Evolutionary conservation across 64 coral and sea anemone genomes (phyloP), one percentile per base, ranked within the genome.

Genomic region (Pocillopora damicornis): DNA sequence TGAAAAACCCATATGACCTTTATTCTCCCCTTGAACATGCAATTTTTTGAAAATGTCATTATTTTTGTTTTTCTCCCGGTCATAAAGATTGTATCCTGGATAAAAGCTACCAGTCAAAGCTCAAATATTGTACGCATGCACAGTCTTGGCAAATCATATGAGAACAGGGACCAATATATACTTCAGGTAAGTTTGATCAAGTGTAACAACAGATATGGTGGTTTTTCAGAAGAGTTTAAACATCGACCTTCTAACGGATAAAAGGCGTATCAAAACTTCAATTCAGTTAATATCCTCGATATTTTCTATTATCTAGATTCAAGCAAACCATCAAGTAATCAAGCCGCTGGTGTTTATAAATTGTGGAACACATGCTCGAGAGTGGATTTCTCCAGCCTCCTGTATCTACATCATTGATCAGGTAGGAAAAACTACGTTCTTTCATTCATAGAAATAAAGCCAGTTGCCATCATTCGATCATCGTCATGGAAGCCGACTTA

Each of bases 361-460:
- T 34, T 94, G 92, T 75, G 92, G 92, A 37, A 94, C 90, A 18
- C 92, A 94, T 45, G 92, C 92, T 17, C 60, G 92, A 11, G 92
- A 94, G 74, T 94, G 92, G 92, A 63, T 94, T 18, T 71, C 58
- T 0, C 88, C 92, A 4, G 92, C 92, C 15, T 86, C 81, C 5
- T 94, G 92, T 12, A 72, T 94, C 58, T 94, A 86, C 81, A 87
- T 94, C 42, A 71, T 89, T 4, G 59, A 94, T 56, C 80, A 94
- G 92, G 92, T 94, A 77, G 15, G 34, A 36, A 22, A 13, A 18
- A 11, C 13, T 4, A 76, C 15, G 15, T 36, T 2, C 25, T 5
- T 36, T 38, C 25, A 77, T 77, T 23, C 17, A 17, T 14, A 36
- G 1, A 77, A 17, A 17, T 15, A 68, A 68, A 68, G 60, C 60